Evolutionary conservation across 2,797 vertebrate species (phyloP), one percentile per base, ranked within the genome.

Genomic region (Xerus rutilus): DNA sequence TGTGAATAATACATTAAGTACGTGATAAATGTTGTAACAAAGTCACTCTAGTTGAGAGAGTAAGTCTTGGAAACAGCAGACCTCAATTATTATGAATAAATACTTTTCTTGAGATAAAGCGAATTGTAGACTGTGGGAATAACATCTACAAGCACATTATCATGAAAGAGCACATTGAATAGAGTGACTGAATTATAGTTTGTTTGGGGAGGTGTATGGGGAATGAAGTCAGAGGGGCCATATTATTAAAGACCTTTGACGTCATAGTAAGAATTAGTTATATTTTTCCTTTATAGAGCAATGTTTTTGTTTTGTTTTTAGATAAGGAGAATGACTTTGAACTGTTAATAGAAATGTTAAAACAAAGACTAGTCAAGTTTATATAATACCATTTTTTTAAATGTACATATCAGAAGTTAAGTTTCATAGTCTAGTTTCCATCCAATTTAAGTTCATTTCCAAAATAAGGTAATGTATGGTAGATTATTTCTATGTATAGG

Each of bases 271-370:
- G 49, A 65, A 72, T 57, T 83, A 47, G 4, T 92, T 32, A 89
- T 76, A 32, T 59, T 74, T 72, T 73, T 35, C 20, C 28, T 52
- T 93, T 86, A 49, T 1, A 65, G 54, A 79, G 54, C 15, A 69
- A 70, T 39, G 23, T 32, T 83, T 65, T 65, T 10, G 7, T 8
- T 20, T n/a, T 49, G 69, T 89, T 93, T 88, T 76, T 78, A 23
- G 64, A 64, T 76, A 21, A 87, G 17, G 43, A 32, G 64, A 81
- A 39, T 85, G 21, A 93, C 83, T 94, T 86, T 49, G 57, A 81
- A 94, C 21, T 88, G 30, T 87, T 96, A 88, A 43, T 95, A 89
- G 79, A 92, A 92, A 93, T 57, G 59, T 92, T 59, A 88, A 91
- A 96, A 65, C 18, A 69, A 91, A 54, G 1, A 83, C 21, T 32